Percentiles rank a stretch among this genome's conserved stretches.
These are phyloP conservation scores for Papilio demoleus DNA, from an alignment of 2,888 invertebrate species.

Conservation along the genomic window DNA sequence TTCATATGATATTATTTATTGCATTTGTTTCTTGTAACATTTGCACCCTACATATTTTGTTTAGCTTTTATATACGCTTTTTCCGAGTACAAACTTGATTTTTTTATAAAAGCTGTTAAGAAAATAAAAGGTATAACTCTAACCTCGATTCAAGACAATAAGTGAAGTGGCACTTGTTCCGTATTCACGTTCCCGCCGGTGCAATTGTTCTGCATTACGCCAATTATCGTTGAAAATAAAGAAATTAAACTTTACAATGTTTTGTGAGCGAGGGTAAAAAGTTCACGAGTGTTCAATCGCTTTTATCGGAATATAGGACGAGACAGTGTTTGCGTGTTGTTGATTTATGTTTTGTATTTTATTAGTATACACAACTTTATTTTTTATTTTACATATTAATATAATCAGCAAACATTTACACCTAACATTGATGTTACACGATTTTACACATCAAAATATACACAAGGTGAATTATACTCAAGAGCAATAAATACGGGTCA, in stretches of 20 bases:
- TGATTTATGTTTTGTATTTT: background rate
- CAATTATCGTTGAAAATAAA: slow-evolving; percentile 25
- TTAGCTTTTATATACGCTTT: too few species aligned
- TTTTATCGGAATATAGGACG: slow-evolving; percentile 10
- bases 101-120: slow-evolving; percentile 1
- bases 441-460: too few species aligned
- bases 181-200: slow-evolving; percentile 21
- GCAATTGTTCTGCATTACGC: slow-evolving; percentile 21
- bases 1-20: too few species aligned
- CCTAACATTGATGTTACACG: too few species aligned
- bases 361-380: too few species aligned
- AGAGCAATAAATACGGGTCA: too few species aligned
- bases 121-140: slow-evolving; percentile 16
- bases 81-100: slow-evolving; percentile 5
- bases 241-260: slow-evolving; percentile 18
- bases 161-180: slow-evolving; percentile 16
- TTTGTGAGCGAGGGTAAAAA: slow-evolving; percentile 7
- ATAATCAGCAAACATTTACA: too few species aligned
- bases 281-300: slow-evolving; percentile 6
- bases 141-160: slow-evolving; percentile 23
- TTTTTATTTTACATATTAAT: too few species aligned
- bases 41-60: background rate
- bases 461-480: too few species aligned
- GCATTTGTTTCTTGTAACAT: background rate
- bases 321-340: background rate